Conservation (phyloP, 2,113 vertebrate genomes). For the Heliornis fulica region DNA sequence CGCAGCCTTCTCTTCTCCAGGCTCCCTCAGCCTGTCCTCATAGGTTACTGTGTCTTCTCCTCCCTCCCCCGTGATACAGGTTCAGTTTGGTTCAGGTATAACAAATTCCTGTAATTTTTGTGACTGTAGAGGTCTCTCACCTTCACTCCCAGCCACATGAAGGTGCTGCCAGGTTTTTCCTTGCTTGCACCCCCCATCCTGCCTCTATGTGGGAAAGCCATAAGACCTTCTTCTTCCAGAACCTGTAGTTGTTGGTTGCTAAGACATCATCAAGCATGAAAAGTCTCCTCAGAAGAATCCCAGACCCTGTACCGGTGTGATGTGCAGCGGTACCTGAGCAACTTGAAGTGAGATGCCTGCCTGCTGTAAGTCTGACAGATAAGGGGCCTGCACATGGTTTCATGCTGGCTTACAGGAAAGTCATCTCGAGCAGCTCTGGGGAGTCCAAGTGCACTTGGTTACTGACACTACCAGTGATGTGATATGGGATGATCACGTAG, state of each 20-base stretch:
- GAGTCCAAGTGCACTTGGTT: fast-evolving
- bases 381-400: not conserved
- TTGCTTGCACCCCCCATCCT: fast-evolving
- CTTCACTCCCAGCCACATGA: not conserved
- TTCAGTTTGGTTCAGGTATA: not conserved
- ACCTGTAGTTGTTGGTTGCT: slow-evolving; percentile 73
- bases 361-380: slow-evolving; percentile 64
- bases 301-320: slow-evolving; percentile 55
- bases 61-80: not conserved
- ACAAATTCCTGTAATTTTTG: not conserved
- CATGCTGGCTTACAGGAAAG: not conserved
- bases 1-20: too few species aligned
- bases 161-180: not conserved
- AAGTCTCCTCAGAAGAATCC: slow-evolving; percentile 41
- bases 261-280: slow-evolving; percentile 52
- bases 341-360: slow-evolving; percentile 21
- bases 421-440: not conserved
- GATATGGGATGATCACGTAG: not conserved
- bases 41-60: not conserved
- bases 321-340: slow-evolving; percentile 52
- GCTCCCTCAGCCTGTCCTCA: too few species aligned
- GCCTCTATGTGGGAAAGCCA: not conserved
- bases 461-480: not conserved
- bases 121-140: not conserved
- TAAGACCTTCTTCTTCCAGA: slow-evolving; percentile 45